Evolutionary conservation across 2,113 vertebrate genomes (phyloP).

Genomic region (Neogale vison): DNA sequence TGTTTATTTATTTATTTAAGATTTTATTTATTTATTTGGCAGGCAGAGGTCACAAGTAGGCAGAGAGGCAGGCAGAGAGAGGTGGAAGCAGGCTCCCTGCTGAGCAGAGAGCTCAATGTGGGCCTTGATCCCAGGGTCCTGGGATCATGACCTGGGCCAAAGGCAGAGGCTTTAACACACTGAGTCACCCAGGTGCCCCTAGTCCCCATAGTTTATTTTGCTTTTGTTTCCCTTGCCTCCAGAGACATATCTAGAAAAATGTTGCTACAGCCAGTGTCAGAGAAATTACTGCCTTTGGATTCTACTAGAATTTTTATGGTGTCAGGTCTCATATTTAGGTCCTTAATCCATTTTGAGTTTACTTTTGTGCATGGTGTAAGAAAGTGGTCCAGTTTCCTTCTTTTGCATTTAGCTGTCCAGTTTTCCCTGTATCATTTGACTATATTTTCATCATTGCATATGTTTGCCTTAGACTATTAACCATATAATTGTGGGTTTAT

Average conservation of each 20-base stretch:
- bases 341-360: background rate
- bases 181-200: too few relatives aligned
- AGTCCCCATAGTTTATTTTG: too few relatives aligned
- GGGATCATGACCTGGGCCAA: too few relatives aligned
- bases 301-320: background rate
- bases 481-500: background rate
- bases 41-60: too few relatives aligned
- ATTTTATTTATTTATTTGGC: too few relatives aligned
- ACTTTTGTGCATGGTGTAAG: background rate
- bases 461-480: background rate
- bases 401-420: background rate
- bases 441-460: background rate
- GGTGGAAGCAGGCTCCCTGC: too few relatives aligned
- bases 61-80: too few relatives aligned
- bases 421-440: background rate
- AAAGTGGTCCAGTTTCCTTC: background rate
- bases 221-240: too few relatives aligned
- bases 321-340: background rate
- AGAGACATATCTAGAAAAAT: background rate
- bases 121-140: too few relatives aligned
- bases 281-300: background rate
- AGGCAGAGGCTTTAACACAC: too few relatives aligned
- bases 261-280: background rate
- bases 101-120: too few relatives aligned
- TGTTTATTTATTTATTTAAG: background rate